Base-by-base conservation (phyloP, 1,140 invertebrate genomes). In the Dendroctonus valens region DNA sequence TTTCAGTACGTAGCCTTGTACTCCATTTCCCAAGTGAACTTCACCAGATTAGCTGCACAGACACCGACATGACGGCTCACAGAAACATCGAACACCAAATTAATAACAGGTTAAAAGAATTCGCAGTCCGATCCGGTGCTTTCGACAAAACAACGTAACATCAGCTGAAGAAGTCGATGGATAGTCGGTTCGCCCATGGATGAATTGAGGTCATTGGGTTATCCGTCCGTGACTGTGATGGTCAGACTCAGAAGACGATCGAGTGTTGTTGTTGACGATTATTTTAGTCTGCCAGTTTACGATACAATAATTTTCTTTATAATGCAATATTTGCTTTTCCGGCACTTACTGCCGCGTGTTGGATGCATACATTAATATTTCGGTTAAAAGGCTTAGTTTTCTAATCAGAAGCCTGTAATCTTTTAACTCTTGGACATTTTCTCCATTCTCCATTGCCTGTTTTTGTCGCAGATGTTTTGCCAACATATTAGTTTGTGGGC, bases 161-260 rank as follows among this genome's bases (percentile, higher is more conserved):
- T 59, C 42, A 51, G 64, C 64, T 59, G 64, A 66, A 59, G 55
- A 66, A 66, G 48, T 38, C 55, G 57, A 66, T 66, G 46, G 54
- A 38, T 60, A 26, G 39, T 51, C 11, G 51, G 15, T 51, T 57
- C 41, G 63, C 39, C 50, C 42, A 49, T 52, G 53, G 41, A 46
- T 49, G 53, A 59, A 77, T 74, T 65, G 65, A 72, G 75, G 75
- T 70, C 74, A 77, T 65, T 67, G 69, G 75, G 75, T 75, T 73
- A 76, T 68, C 73, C 70, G 74, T 70, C 72, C 74, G 74, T 73
- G 68, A 73, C 74, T 67, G 57, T 64, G 69, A 68, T 70, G 69
- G 70, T 52, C 53, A 57, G 41, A 44, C 12, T 51, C 38, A 53
- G 51, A 63, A 63, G 60, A 63, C 69, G 69, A 54, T 51, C 57